Conservation (phyloP, 2,113 vertebrate genomes). For the Meleagris gallopavo region DNA sequence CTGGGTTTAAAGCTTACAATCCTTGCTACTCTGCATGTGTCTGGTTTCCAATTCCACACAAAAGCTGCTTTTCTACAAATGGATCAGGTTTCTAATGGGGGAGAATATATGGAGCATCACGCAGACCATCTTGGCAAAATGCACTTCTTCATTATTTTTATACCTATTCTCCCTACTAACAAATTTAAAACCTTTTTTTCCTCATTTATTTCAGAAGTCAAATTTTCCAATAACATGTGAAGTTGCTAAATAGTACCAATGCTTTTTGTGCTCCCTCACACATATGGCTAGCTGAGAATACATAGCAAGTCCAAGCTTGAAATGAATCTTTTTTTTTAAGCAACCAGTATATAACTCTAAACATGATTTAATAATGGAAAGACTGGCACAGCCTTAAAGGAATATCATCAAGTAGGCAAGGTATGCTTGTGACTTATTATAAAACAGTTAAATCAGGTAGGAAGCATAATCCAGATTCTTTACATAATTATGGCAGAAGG, state of each 20-base stretch:
- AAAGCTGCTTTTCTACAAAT: background rate
- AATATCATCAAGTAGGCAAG: conserved; percentile 65
- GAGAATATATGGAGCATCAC: background rate
- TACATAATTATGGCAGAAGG: conserved; percentile 65
- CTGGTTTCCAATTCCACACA: background rate
- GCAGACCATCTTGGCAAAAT: background rate
- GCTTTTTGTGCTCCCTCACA: conserved; percentile 44
- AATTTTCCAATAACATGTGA: background rate
- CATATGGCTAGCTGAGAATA: conserved; percentile 50
- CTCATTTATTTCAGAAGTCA: background rate
- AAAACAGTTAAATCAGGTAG: conserved; percentile 53
- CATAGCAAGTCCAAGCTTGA: conserved; percentile 58
- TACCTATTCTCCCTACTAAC: background rate
- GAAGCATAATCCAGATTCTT: conserved; percentile 71
- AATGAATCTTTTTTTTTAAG: conserved; percentile 10
- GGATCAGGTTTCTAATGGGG: background rate
- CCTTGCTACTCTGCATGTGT: background rate
- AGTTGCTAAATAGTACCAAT: background rate
- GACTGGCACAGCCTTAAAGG: conserved; percentile 69
- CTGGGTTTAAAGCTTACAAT: background rate
- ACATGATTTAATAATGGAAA: conserved; percentile 72
- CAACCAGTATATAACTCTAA: conserved; percentile 60
- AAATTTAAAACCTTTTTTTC: background rate
- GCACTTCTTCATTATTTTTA: background rate
- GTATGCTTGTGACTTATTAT: conserved; percentile 60